Evolutionary conservation across 2,888 invertebrate species (phyloP).

Genomic region (Esperia sulphurella): DNA sequence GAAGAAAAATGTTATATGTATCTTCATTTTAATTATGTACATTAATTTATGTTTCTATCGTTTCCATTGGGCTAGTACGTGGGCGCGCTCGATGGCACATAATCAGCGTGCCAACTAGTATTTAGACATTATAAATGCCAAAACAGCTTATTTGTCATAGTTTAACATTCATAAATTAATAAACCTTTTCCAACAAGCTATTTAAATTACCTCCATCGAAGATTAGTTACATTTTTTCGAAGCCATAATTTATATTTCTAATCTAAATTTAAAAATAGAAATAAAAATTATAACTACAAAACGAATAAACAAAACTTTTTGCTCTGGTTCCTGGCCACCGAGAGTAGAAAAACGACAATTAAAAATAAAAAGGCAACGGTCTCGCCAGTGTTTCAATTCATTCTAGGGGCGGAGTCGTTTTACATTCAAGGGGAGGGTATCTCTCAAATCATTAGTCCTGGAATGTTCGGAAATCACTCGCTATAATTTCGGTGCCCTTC

Average conservation of each 20-base stretch:
- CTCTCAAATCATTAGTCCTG: conserved; percentile 74
- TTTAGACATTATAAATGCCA: conserved; percentile 14
- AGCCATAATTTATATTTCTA: conserved; percentile 18
- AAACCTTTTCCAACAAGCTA: neutral
- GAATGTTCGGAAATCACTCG: conserved; percentile 67
- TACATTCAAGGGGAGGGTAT: conserved; percentile 78
- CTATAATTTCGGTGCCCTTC: conserved; percentile 70
- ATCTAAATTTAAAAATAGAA: conserved; percentile 13
- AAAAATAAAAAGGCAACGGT: conserved; percentile 59
- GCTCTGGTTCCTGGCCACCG: conserved; percentile 48
- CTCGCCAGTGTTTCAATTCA: conserved; percentile 74
- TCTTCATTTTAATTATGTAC: conserved; percentile 12
- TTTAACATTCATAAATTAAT: conserved; percentile 10
- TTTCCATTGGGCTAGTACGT: conserved; percentile 9
- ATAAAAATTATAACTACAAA: conserved; percentile 13
- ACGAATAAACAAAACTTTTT: conserved; percentile 25
- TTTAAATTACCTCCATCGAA: conserved; percentile 3
- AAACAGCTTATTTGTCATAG: conserved; percentile 9
- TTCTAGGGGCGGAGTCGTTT: conserved; percentile 72
- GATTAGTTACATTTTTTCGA: conserved; percentile 1
- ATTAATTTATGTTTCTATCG: conserved; percentile 10
- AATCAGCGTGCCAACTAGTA: conserved; percentile 10
- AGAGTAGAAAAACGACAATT: conserved; percentile 70
- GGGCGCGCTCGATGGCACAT: conserved; percentile 9
- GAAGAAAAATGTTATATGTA: conserved; percentile 6